Conservation (phyloP, 2,113 vertebrate species). For the Campylomormyrus tamandua region DNA sequence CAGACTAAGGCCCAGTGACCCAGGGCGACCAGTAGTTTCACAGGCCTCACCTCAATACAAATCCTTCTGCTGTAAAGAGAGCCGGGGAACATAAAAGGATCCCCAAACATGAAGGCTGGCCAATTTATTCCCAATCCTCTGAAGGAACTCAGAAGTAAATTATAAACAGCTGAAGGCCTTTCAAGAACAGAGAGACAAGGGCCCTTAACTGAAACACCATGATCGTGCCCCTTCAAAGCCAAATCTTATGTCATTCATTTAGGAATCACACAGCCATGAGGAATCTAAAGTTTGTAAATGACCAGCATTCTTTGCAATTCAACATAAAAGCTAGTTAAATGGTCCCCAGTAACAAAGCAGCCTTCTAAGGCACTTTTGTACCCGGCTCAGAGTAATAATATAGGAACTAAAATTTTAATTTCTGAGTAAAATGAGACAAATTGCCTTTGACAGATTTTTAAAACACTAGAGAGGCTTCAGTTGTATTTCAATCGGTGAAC, state of each 20-base stretch:
- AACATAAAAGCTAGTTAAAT: background rate
- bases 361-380: background rate
- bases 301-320: background rate
- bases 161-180: conserved; percentile 1
- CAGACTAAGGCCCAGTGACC: background rate
- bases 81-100: background rate
- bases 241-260: background rate
- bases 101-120: background rate
- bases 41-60: background rate
- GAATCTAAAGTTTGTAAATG: background rate
- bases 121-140: background rate
- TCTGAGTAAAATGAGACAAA: background rate
- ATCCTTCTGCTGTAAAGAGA: background rate
- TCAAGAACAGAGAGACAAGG: background rate
- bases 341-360: background rate
- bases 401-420: background rate
- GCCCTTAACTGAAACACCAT: background rate
- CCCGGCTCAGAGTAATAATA: background rate
- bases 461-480: background rate
- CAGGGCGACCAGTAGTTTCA: background rate
- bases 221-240: background rate
- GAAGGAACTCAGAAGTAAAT: conserved; percentile 7
- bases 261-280: background rate
- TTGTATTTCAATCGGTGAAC: background rate
- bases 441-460: background rate